A percentile compares a stretch with the other conserved stretches of the same genome.
Evolutionary conservation across 2,797 vertebrate genomes (phyloP).

Genomic region (Knipowitschia caucasica): DNA sequence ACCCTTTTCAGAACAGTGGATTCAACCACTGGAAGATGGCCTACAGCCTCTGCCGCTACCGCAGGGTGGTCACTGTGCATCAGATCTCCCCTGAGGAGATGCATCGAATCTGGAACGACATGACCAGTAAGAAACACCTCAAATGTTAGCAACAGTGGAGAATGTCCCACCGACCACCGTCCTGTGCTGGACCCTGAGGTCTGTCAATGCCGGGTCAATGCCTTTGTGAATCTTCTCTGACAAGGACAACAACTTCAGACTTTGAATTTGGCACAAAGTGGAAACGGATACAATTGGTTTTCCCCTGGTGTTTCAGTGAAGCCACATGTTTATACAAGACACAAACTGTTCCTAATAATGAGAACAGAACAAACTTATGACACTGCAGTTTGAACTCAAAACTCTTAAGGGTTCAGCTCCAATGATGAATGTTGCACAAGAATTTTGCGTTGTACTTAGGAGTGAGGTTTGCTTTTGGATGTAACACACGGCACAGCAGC

Average conservation of each 20-base stretch:
- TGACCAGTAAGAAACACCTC: conserved; percentile 98
- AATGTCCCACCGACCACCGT: not conserved
- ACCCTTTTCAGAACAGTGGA: conserved; percentile 97
- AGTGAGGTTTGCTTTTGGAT: conserved; percentile 43
- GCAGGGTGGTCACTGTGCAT: conserved; percentile 94
- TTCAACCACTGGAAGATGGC: conserved; percentile 99
- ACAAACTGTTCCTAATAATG: conserved; percentile 28
- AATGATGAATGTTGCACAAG: conserved; percentile 57
- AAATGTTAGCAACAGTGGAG: conserved; percentile 81
- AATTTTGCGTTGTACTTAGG: conserved; percentile 40
- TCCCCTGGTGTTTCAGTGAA: conserved; percentile 13
- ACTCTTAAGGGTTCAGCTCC: conserved; percentile 24
- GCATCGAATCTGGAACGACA: conserved; percentile 99
- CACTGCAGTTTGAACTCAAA: conserved; percentile 11
- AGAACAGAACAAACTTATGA: conserved; percentile 27
- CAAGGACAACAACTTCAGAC: conserved; percentile 14
- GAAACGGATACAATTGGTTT: conserved; percentile 20
- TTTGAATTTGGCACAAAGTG: conserved; percentile 19
- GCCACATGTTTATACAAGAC: conserved; percentile 21
- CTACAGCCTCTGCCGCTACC: conserved; percentile 95
- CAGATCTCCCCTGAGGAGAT: conserved; percentile 99
- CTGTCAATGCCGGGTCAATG: conserved; percentile 26
- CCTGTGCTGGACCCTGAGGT: conserved; percentile 19
- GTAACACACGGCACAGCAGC: conserved; percentile 30
- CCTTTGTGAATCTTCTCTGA: conserved; percentile 18